A percentile compares a stretch with the other conserved stretches of the same genome.
phyloP scores from a whole-genome alignment of 2,113 vertebrate species.

The Cygnus atratus region DNA sequence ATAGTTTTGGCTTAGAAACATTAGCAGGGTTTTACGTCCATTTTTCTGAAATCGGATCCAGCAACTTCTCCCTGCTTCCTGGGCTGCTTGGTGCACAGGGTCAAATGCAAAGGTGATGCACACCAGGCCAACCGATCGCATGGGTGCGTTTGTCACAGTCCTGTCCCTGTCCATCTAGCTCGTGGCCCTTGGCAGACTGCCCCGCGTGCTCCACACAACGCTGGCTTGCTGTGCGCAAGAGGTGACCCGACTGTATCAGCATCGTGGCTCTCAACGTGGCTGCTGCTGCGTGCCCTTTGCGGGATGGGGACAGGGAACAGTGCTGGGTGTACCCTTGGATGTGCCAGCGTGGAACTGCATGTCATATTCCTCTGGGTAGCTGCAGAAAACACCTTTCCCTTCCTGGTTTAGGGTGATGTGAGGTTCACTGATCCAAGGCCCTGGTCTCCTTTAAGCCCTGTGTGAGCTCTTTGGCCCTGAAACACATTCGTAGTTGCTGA shows the following conservation, averaged over 20 bases:
- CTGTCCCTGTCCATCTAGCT: neutral
- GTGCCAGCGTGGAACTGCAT: neutral
- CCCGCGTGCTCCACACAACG: accelerated
- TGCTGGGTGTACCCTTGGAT: neutral
- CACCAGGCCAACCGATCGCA: accelerated
- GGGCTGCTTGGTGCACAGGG: too few species aligned
- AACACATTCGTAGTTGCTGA: neutral
- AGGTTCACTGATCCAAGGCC: neutral
- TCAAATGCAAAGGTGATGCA: accelerated
- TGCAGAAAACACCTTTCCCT: neutral
- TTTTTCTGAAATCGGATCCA: neutral
- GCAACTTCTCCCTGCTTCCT: neutral
- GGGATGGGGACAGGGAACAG: neutral
- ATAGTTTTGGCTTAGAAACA: neutral
- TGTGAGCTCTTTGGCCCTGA: neutral
- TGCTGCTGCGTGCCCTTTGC: neutral
- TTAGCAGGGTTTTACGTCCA: neutral
- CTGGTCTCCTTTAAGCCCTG: neutral
- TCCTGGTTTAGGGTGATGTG: neutral
- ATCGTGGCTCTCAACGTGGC: accelerated
- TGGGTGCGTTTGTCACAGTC: accelerated
- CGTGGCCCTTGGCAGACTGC: accelerated
- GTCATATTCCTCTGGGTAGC: neutral
- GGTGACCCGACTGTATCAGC: accelerated
- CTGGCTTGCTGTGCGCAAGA: accelerated